Evolutionary conservation across 2,797 vertebrate species (phyloP).

Genomic region (Muraenolepis orangiensis): DNA sequence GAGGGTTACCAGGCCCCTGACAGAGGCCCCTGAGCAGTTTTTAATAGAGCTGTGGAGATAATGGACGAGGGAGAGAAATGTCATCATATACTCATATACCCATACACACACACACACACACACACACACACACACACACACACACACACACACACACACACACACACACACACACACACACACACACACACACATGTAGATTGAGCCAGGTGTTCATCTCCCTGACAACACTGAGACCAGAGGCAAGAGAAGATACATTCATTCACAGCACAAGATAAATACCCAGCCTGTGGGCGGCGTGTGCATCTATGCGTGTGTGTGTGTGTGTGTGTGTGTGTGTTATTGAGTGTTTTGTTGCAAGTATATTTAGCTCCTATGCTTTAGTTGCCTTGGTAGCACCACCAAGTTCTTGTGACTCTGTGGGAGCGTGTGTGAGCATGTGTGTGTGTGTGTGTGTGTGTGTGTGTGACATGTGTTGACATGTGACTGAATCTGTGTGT

Average conservation of each 20-base stretch:
- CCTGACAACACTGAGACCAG: not conserved
- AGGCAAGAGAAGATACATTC: not conserved
- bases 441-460: not conserved
- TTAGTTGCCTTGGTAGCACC: conserved; percentile 64
- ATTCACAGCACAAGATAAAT: not conserved
- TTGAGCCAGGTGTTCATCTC: not conserved
- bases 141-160: not conserved
- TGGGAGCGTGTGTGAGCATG: not conserved
- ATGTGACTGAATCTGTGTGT: too few species aligned
- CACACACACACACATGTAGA: not conserved
- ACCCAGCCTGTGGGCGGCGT: not conserved
- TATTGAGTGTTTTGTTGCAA: too few species aligned
- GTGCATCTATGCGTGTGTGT: not conserved
- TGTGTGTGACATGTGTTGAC: too few species aligned
- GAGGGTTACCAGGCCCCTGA: conserved; percentile 18
- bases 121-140: conserved; percentile 21
- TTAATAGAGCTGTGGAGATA: conserved; percentile 1
- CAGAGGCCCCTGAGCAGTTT: conserved; percentile 11
- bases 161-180: conserved; percentile 18
- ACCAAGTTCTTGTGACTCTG: conserved; percentile 36
- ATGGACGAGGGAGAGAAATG: conserved; percentile 22
- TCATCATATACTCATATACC: conserved; percentile 29
- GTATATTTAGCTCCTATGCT: conserved; percentile 67
- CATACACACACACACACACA: conserved; percentile 30
- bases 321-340: conserved; percentile 22